Evolutionary conservation across 2,888 invertebrate genomes (phyloP).

Genomic region (Fragum whitleyi): DNA sequence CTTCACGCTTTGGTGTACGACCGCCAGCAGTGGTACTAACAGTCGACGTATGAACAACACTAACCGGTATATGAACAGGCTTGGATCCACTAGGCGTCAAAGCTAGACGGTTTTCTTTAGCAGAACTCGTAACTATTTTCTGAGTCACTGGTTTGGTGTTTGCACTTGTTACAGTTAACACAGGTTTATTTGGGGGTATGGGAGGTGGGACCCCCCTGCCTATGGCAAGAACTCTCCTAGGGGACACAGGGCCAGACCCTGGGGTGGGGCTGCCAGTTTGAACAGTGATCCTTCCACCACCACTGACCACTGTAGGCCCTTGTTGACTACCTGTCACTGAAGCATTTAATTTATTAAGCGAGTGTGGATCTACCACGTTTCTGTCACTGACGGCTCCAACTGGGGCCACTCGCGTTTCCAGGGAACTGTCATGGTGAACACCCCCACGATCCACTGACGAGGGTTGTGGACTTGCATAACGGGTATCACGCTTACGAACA

Average conservation of each 20-base stretch:
- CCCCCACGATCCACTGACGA: conserved; percentile 56
- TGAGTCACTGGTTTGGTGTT: conserved; percentile 69
- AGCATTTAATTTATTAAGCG: conserved; percentile 50
- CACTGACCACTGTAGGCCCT: conserved; percentile 15
- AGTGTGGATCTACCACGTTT: conserved; percentile 54
- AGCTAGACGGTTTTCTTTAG: conserved; percentile 74
- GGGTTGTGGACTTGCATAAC: conserved; percentile 64
- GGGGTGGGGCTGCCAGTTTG: conserved; percentile 71
- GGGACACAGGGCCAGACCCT: conserved; percentile 64
- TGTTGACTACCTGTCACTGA: conserved; percentile 31
- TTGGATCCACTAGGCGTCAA: conserved; percentile 68
- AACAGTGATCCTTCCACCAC: conserved; percentile 73
- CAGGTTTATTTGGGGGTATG: conserved; percentile 84
- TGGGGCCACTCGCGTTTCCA: conserved; percentile 68
- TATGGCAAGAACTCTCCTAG: conserved; percentile 67
- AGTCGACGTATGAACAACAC: conserved; percentile 72
- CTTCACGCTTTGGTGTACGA: conserved; percentile 72
- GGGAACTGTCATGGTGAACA: conserved; percentile 51
- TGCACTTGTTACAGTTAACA: conserved; percentile 68
- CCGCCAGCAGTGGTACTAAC: conserved; percentile 59
- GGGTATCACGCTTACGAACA: conserved; percentile 61
- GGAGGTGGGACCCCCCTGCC: conserved; percentile 83
- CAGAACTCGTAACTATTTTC: conserved; percentile 51
- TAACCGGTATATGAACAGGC: conserved; percentile 79
- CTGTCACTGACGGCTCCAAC: conserved; percentile 70